phyloP scores from a whole-genome alignment of 30 jellyfish, hydroid and myxozoan genomes.

The Phacellophora camtschatica region DNA sequence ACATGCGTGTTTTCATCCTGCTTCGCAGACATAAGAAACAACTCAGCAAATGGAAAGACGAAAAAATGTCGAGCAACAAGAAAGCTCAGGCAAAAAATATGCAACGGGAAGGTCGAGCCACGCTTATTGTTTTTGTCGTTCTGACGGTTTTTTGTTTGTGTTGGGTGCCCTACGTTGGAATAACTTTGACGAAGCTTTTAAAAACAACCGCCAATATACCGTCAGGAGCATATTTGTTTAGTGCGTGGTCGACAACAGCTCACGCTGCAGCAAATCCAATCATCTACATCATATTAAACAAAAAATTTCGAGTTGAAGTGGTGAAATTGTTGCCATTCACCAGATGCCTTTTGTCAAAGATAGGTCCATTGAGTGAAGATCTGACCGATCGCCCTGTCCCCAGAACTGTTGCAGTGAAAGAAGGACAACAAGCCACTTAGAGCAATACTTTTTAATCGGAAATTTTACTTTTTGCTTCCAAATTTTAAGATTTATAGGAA shows the following conservation, averaged over 20 bases:
- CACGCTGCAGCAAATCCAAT: conserved; percentile 69
- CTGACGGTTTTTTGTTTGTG: conserved; percentile 59
- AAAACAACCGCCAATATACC: conserved; percentile 38
- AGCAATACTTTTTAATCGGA: no score
- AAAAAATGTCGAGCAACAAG: conserved; percentile 7
- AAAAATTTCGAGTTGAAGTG: conserved; percentile 50
- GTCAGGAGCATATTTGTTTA: conserved; percentile 45
- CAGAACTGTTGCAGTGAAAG: conserved; percentile 25
- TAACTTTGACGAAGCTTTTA: conserved; percentile 2
- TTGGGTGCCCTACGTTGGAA: conserved; percentile 70
- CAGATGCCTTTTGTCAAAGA: conserved; percentile 53
- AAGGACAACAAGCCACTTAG: neutral
- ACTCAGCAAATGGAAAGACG: conserved; percentile 58
- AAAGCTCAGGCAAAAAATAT: conserved; percentile 43
- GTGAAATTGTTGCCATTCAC: conserved; percentile 47
- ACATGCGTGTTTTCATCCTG: conserved; percentile 51
- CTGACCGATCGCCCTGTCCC: conserved; percentile 49
- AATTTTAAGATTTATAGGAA: no score
- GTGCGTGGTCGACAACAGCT: conserved; percentile 68
- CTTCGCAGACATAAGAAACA: conserved; percentile 61
- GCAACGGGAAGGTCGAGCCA: conserved; percentile 75
- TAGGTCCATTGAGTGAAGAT: conserved; percentile 66
- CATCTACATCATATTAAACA: conserved; percentile 49
- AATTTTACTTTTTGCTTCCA: no score
- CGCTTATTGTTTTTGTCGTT: conserved; percentile 52